Conservation (phyloP, 2,797 vertebrate genomes). For the Malurus splendens region DNA sequence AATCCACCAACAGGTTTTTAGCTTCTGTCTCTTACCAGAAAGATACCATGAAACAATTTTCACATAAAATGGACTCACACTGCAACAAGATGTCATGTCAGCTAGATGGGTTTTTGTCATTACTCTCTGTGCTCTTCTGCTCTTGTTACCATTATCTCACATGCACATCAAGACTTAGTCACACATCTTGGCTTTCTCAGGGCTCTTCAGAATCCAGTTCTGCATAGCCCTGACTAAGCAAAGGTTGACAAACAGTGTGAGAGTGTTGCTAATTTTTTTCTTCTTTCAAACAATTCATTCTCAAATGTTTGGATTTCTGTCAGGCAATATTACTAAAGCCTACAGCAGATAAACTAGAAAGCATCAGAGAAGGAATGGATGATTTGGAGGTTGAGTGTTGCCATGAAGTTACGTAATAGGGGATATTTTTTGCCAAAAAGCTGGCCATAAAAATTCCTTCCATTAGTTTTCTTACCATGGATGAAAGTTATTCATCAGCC, state of each 20-base stretch:
- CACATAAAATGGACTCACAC: not conserved
- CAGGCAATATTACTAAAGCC: not conserved
- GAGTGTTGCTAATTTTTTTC: too few relatives aligned
- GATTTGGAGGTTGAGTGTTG: not conserved
- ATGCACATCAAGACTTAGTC: not conserved
- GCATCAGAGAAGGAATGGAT: not conserved
- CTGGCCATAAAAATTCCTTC: not conserved
- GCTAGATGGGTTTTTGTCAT: not conserved
- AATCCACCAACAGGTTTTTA: not conserved
- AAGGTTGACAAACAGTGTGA: not conserved
- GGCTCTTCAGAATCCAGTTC: not conserved
- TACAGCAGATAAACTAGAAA: not conserved
- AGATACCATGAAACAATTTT: not conserved
- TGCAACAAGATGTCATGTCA: not conserved
- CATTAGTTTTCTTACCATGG: not conserved
- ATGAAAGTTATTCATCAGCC: not conserved
- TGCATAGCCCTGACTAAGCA: not conserved
- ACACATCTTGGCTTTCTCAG: not conserved
- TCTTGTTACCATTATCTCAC: not conserved
- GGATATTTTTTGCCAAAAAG: not conserved
- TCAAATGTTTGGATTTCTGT: not conserved
- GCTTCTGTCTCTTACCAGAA: slow-evolving; percentile 23
- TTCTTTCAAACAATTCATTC: not conserved
- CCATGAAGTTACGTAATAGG: not conserved
- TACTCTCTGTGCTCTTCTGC: not conserved